Percentiles rank a stretch among this genome's conserved stretches.
These are phyloP conservation scores for Trissolcus brochymenae DNA, from an alignment of 2,888 invertebrate genomes.

Conservation along the genomic window DNA sequence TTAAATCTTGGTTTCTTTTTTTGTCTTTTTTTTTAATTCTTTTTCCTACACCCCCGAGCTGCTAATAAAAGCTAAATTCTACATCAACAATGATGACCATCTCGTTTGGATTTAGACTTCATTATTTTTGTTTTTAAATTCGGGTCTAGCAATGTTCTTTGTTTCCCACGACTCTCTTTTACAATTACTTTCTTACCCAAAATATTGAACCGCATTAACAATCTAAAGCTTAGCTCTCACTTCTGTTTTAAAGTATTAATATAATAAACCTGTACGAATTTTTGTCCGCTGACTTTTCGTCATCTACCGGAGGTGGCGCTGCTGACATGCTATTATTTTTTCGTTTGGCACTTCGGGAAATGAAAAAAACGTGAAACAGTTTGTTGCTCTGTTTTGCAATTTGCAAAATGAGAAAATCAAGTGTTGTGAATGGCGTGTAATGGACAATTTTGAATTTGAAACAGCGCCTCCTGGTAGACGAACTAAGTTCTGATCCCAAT, in stretches of 20 bases:
- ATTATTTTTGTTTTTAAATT: slow-evolving; percentile 42
- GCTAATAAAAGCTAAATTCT: slow-evolving; percentile 68
- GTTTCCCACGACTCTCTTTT: slow-evolving; percentile 51
- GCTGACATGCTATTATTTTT: neutral
- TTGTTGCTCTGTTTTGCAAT: neutral
- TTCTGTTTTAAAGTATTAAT: slow-evolving; percentile 63
- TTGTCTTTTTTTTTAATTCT: slow-evolving; percentile 38
- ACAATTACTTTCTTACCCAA: slow-evolving; percentile 64
- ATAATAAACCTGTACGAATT: slow-evolving; percentile 68
- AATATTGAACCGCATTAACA: slow-evolving; percentile 73
- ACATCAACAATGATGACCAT: slow-evolving; percentile 70
- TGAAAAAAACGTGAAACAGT: neutral
- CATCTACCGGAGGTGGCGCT: neutral
- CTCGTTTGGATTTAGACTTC: slow-evolving; percentile 60
- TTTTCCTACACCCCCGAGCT: slow-evolving; percentile 66
- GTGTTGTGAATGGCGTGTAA: neutral
- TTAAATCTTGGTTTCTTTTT: slow-evolving; percentile 6
- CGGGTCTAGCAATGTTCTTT: slow-evolving; percentile 44
- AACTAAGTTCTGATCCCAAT: slow-evolving; percentile 12
- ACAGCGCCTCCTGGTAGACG: neutral
- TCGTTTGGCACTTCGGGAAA: neutral
- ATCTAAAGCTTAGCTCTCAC: slow-evolving; percentile 71
- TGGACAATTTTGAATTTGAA: neutral
- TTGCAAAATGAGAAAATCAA: neutral
- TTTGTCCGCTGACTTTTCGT: slow-evolving; percentile 56